Percentiles rank a stretch among this genome's conserved stretches.
These are phyloP conservation scores for Hyppa rectilinea DNA, from an alignment of 2,888 invertebrate species.

Conservation along the genomic window DNA sequence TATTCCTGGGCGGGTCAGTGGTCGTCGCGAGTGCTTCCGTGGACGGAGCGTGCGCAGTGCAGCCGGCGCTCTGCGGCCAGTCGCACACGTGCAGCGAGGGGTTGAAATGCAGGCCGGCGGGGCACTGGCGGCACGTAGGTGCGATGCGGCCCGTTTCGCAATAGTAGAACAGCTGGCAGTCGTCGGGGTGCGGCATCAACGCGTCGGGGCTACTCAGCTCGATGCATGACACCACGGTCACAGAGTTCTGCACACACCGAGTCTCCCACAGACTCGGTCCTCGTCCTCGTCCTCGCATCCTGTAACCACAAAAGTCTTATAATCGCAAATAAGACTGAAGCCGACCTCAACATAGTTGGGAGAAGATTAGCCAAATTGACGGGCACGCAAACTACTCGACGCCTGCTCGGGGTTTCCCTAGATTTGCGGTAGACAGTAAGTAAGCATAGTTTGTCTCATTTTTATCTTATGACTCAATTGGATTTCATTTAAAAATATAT, in stretches of 20 bases:
- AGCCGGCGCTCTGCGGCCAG: constrained; percentile 67
- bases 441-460: too few relatives aligned
- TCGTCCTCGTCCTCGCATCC: too few relatives aligned
- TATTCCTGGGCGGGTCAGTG: background rate
- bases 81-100: constrained; percentile 71
- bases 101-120: constrained; percentile 72
- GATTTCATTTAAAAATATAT: too few relatives aligned
- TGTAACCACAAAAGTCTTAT: constrained; percentile 4
- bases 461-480: too few relatives aligned
- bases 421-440: too few relatives aligned
- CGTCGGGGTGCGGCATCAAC: constrained; percentile 72
- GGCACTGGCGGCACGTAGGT: constrained; percentile 65
- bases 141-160: constrained; percentile 58
- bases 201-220: constrained; percentile 55
- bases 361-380: too few relatives aligned
- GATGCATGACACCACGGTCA: constrained; percentile 66
- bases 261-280: too few relatives aligned
- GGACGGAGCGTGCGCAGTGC: constrained; percentile 32
- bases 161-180: constrained; percentile 74
- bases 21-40: background rate
- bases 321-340: background rate
- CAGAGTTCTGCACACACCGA: constrained; percentile 31
- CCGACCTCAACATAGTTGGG: too few relatives aligned
- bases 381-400: background rate
- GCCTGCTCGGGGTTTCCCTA: background rate